phyloP scores from a whole-genome alignment of 2,888 invertebrate species.

The Trachelus stipa region DNA sequence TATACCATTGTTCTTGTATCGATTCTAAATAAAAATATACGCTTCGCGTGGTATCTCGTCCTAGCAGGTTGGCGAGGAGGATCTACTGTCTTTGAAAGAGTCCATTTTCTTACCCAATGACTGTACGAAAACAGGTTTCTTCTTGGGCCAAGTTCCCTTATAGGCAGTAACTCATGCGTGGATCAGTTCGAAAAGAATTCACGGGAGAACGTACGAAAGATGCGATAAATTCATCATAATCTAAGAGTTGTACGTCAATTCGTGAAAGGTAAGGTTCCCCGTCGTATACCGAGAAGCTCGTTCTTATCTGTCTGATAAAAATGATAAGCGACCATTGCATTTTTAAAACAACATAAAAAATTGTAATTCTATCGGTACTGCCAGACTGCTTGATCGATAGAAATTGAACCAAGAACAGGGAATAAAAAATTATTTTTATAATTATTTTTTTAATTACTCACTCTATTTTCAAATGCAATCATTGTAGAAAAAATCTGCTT shows the following conservation, averaged over 20 bases:
- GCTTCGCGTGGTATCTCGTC: background rate
- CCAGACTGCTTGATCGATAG: background rate
- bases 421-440: background rate
- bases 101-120: slow-evolving; percentile 4
- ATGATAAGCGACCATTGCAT: background rate
- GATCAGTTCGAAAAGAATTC: background rate
- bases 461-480: background rate
- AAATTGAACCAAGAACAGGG: background rate
- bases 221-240: background rate
- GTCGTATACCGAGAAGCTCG: background rate
- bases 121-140: slow-evolving; percentile 7
- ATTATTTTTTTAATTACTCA: background rate
- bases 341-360: background rate
- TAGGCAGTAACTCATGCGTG: background rate
- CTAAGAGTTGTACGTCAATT: background rate
- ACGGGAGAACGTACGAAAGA: background rate
- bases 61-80: background rate
- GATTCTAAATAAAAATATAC: background rate
- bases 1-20: background rate
- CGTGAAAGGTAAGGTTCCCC: background rate
- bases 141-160: background rate
- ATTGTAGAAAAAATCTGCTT: background rate
- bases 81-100: background rate
- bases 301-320: background rate
- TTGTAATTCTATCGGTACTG: background rate